Conservation (phyloP, 2,113 vertebrate genomes). For the Uria lomvia region DNA sequence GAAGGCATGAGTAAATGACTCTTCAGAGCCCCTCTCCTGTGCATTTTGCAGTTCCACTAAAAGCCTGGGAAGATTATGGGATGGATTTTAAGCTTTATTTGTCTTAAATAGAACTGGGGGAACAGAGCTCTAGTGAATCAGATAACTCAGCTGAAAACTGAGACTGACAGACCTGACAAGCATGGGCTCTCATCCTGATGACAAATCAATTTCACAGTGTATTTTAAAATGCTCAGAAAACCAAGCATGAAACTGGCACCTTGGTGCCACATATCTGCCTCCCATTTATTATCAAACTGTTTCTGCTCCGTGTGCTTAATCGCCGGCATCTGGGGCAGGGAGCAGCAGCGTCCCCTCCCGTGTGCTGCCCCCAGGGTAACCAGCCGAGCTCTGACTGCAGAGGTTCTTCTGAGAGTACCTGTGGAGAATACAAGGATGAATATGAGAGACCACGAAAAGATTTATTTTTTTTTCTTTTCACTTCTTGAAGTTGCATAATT, state of each 20-base stretch:
- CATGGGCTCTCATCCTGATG: neutral
- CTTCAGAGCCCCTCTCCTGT: neutral
- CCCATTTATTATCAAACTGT: neutral
- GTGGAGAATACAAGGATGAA: neutral
- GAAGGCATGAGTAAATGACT: neutral
- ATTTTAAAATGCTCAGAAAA: conserved; percentile 16
- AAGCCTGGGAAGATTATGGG: neutral
- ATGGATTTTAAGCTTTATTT: conserved; percentile 9
- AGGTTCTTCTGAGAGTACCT: neutral
- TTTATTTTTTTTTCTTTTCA: neutral
- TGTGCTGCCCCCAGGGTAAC: neutral
- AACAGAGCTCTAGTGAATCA: neutral
- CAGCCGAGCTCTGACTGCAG: rapidly evolving
- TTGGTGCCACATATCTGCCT: neutral
- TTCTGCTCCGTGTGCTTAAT: neutral
- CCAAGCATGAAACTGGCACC: neutral
- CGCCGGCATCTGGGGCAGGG: neutral
- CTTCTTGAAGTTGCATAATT: neutral
- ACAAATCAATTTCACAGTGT: conserved; percentile 6
- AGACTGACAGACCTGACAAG: neutral
- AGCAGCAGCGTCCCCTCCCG: neutral
- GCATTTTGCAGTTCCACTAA: neutral
- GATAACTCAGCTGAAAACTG: conserved; percentile 5
- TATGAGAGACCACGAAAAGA: neutral
- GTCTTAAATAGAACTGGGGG: neutral